Evolutionary conservation across 2,797 vertebrate genomes (phyloP), one percentile per base, ranked within the genome.

Genomic region (Pipistrellus nathusii): DNA sequence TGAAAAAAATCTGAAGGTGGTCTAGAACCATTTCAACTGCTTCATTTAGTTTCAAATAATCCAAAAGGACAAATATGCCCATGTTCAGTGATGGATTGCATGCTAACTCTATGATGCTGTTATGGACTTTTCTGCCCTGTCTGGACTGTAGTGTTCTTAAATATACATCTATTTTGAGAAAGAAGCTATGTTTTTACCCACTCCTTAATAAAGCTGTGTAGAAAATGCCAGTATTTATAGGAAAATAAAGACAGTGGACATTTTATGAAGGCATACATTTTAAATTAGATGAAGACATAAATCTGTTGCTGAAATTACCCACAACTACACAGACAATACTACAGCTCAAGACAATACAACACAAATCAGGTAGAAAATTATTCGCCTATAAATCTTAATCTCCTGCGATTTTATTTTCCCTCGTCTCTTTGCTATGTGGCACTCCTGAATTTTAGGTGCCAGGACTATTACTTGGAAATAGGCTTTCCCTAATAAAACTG

Each of bases 391-490:
- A 96, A 95, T 97, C 94, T 97, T 95, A 96, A 96, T 96, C 85
- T 93, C 72, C 82, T 73, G 75, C 59, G 12, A 88, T 95, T 96
- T 96, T 96, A 96, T 97, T 96, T 95, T 95, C 88, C 89, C 73
- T 84, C 94, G 46, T 96, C 82, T 92, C 41, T 92, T 94, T 94
- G 57, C 90, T 95, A 32, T 88, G 93, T 96, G 93, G 38, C 57
- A 83, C 64, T 92, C 13, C 59, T 90, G 85, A 88, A 80, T 93
- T 96, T 95, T 96, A 94, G 96, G 94, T 88, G 96, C 82, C 91
- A 80, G 78, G 66, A 92, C 95, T 95, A 95, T 97, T 97, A 96
- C 94, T 95, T 96, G 95, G 85, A 94, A 97, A 96, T 96, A 94
- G 91, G 75, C 23, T 96, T 51, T 3, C 68, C 62, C 72, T 96